Percentiles rank a stretch among this genome's conserved stretches.
Evolutionary conservation across 2,113 vertebrate species (phyloP).

Genomic region (Crotalus helleri): DNA sequence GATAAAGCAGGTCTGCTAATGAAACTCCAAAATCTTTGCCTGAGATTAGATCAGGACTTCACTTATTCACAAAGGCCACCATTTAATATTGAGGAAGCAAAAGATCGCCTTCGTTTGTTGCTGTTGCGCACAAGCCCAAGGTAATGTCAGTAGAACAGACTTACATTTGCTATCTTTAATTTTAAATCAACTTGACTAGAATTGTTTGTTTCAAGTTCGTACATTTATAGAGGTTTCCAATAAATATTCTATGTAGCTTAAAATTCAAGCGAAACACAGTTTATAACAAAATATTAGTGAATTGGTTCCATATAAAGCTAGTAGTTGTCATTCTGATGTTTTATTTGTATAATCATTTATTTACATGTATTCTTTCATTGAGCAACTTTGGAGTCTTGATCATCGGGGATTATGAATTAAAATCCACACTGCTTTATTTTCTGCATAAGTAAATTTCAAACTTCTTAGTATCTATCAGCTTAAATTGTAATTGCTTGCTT

Average conservation of each 20-base stretch:
- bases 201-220: not conserved
- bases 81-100: constrained; percentile 89
- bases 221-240: not conserved
- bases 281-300: not conserved
- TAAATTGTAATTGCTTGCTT: not conserved
- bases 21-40: constrained; percentile 91
- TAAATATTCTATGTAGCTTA: not conserved
- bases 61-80: constrained; percentile 75
- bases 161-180: not conserved
- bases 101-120: constrained; percentile 88
- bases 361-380: not conserved
- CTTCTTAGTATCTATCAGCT: not conserved
- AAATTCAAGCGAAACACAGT: not conserved
- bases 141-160: constrained; percentile 52
- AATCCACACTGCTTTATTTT: not conserved
- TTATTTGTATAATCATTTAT: not conserved
- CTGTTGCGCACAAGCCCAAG: constrained; percentile 84
- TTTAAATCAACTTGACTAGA: not conserved
- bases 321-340: not conserved
- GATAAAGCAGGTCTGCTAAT: constrained; percentile 89
- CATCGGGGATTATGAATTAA: not conserved
- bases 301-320: not conserved
- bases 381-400: not conserved
- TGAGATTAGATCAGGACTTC: constrained; percentile 83
- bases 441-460: not conserved